Percentiles rank a stretch among this genome's conserved stretches.
phyloP scores from a whole-genome alignment of 2,113 vertebrate genomes.

The Cardinalis cardinalis region DNA sequence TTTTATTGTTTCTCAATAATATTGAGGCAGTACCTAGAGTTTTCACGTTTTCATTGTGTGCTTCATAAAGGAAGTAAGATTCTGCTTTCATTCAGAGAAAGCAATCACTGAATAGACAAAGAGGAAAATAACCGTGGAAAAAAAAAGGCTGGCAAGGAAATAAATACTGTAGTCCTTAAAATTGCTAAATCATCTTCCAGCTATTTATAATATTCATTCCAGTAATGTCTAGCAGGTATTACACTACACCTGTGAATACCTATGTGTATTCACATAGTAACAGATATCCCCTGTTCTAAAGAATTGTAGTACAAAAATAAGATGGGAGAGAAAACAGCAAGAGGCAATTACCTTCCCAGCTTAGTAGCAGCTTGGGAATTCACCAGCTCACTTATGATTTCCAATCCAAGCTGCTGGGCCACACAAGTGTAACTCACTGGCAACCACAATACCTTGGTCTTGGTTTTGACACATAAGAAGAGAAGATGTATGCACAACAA shows the following conservation, averaged over 20 bases:
- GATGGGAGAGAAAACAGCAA: not conserved
- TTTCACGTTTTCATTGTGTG: slow-evolving; percentile 32
- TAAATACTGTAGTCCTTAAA: not conserved
- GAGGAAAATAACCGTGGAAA: not conserved
- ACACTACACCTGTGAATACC: not conserved
- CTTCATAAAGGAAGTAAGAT: slow-evolving; percentile 20
- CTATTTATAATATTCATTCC: not conserved
- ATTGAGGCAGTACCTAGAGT: slow-evolving; percentile 3
- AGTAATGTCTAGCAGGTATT: not conserved
- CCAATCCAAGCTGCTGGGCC: not conserved
- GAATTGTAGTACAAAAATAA: not conserved
- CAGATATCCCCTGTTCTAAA: not conserved
- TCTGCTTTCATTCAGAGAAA: not conserved
- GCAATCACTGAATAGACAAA: not conserved
- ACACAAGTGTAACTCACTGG: not conserved
- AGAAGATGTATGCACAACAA: not conserved
- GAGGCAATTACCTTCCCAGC: not conserved
- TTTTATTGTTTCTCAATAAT: slow-evolving; percentile 51
- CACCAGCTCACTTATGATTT: not conserved
- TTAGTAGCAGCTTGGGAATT: not conserved
- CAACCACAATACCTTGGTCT: not conserved
- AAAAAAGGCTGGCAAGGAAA: not conserved
- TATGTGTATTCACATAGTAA: not conserved
- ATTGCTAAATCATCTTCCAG: not conserved
- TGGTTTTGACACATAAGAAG: not conserved